phyloP scores from a whole-genome alignment of 2,888 invertebrate species.

The Acleris holmiana region DNA sequence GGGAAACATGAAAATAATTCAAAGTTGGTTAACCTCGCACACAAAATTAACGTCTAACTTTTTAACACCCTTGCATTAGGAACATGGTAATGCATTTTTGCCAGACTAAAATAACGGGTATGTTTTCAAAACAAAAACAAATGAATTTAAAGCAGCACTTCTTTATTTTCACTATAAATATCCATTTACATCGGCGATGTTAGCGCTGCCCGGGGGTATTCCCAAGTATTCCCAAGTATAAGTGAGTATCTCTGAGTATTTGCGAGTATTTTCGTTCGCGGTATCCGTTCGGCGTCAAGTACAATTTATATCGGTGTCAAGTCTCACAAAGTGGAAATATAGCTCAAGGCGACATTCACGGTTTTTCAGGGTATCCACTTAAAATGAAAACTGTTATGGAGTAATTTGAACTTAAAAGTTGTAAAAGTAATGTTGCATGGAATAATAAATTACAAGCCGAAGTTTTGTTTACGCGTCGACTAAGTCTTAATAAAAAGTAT shows the following conservation, averaged over 20 bases:
- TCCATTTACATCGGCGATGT: slow-evolving; percentile 14
- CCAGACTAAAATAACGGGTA: neutral
- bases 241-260: slow-evolving; percentile 17
- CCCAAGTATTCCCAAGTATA: slow-evolving; percentile 24
- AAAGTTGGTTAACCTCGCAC: too few species aligned
- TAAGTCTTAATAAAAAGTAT: too few species aligned
- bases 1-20: too few species aligned
- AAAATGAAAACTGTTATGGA: slow-evolving; percentile 23
- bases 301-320: slow-evolving; percentile 29
- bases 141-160: neutral
- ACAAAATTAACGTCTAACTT: too few species aligned
- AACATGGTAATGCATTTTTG: too few species aligned
- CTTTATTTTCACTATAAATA: slow-evolving; percentile 15
- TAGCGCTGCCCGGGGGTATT: slow-evolving; percentile 17
- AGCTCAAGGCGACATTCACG: slow-evolving; percentile 34
- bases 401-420: slow-evolving; percentile 1
- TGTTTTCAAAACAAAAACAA: neutral
- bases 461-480: too few species aligned
- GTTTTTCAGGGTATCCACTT: slow-evolving; percentile 27
- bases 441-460: too few species aligned
- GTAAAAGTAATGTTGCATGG: too few species aligned
- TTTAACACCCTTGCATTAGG: too few species aligned
- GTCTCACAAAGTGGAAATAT: slow-evolving; percentile 33
- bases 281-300: slow-evolving; percentile 28
- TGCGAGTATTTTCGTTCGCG: slow-evolving; percentile 20